Conservation (phyloP, 30 jellyfish, hydroid and myxozoan species). For the Chrysaora quinquecirrha region DNA sequence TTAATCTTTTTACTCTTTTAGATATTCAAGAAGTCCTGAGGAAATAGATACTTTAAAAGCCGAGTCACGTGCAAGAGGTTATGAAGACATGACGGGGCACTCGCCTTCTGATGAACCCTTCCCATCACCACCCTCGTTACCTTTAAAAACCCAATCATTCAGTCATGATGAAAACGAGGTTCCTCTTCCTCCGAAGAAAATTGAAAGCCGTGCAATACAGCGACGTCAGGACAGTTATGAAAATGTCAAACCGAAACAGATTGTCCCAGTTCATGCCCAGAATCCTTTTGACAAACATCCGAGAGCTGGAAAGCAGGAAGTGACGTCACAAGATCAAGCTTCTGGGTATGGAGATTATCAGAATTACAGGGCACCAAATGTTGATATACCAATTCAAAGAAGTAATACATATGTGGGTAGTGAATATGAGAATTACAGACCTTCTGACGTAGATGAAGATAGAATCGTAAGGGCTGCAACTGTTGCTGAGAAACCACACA, state of each 20-base stretch:
- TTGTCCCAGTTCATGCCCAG: slow-evolving; percentile 65
- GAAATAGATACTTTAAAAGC: background rate
- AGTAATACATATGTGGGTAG: no score
- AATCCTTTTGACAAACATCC: slow-evolving; percentile 45
- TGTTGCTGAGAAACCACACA: slow-evolving; percentile 37
- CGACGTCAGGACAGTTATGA: slow-evolving; percentile 72
- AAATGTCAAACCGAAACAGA: slow-evolving; percentile 67
- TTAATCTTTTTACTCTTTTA: no score
- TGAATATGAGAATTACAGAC: slow-evolving; percentile 36
- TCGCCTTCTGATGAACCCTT: slow-evolving; percentile 10
- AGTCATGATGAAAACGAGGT: slow-evolving; percentile 1
- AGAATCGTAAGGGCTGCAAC: slow-evolving; percentile 31
- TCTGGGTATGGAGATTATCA: slow-evolving; percentile 27
- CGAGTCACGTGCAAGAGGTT: slow-evolving; percentile 26
- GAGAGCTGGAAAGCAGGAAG: background rate
- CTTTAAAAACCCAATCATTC: slow-evolving; percentile 22
- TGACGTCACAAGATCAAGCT: background rate
- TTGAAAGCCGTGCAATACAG: slow-evolving; percentile 62
- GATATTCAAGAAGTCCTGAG: slow-evolving; percentile 49
- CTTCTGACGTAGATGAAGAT: slow-evolving; percentile 7
- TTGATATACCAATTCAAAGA: slow-evolving; percentile 13
- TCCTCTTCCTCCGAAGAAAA: slow-evolving; percentile 72
- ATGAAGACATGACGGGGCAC: slow-evolving; percentile 18
- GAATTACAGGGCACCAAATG: slow-evolving; percentile 21
- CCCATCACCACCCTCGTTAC: slow-evolving; percentile 50